phyloP scores from a whole-genome alignment of 2,888 invertebrate genomes.

The Listrodromus nycthemerus region DNA sequence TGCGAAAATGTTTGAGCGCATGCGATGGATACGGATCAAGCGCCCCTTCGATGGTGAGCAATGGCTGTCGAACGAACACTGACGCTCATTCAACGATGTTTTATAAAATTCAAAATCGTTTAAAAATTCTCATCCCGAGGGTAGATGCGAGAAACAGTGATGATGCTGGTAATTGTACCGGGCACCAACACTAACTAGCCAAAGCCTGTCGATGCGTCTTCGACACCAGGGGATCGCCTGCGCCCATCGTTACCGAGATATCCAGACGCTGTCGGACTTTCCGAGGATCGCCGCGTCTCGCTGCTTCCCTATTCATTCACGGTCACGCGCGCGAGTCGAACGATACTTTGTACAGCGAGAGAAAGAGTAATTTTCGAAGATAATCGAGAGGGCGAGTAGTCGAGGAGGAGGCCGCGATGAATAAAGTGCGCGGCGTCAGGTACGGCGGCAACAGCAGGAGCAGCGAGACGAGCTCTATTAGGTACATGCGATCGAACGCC shows the following conservation, averaged over 20 bases:
- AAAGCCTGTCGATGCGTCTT: conserved; percentile 9
- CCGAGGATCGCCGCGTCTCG: conserved; percentile 1
- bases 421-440: conserved; percentile 43
- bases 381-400: conserved; percentile 31
- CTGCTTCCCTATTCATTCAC: conserved; percentile 55
- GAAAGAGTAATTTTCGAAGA: conserved; percentile 31
- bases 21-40: conserved; percentile 24
- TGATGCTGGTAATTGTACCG: conserved; percentile 16
- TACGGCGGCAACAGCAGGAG: conserved; percentile 26
- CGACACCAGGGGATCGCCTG: conserved; percentile 4
- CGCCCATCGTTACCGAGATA: conserved; percentile 6
- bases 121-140: conserved; percentile 22
- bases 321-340: conserved; percentile 48
- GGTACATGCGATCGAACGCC: conserved; percentile 60
- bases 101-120: conserved; percentile 27
- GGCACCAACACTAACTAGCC: conserved; percentile 5
- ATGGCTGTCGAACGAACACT: conserved; percentile 6
- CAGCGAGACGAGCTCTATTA: conserved; percentile 47
- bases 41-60: not conserved
- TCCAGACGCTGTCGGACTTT: conserved; percentile 11
- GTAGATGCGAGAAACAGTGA: conserved; percentile 11
- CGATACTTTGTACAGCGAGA: conserved; percentile 45
- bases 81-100: not conserved
- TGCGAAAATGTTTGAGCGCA: conserved; percentile 35
- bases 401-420: conserved; percentile 23